Evolutionary conservation across 2,888 invertebrate genomes (phyloP), one percentile per base, ranked within the genome.

Genomic region (Emmelina monodactyla): DNA sequence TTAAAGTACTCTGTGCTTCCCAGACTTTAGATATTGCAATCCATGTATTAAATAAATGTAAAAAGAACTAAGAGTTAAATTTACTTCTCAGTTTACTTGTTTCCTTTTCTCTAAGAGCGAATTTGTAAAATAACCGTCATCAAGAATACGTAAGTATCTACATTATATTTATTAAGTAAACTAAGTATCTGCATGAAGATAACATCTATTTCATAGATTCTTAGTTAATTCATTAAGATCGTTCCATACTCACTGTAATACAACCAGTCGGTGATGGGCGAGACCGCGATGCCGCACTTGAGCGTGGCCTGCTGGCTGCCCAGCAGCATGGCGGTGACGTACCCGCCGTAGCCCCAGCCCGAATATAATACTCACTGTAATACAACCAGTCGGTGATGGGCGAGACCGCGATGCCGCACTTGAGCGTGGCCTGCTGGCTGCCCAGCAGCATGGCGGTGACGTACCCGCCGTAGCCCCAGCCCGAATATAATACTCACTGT

Each of bases 291-390:
- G 31, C 96, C 97, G 65, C 97, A 97, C 63, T 93, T 92, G 76
- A 94, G 92, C 35, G 92, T 87, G 53, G 88, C 85, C 64, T 92
- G 92, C 61, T 93, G 92, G 33, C 89, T 87, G 28, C 94, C 94
- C 35, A 97, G 82, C 39, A 92, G 87, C 88, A 94, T 93, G 34
- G 94, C 84, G n/a, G 95, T 92, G 22, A 95, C 92, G 70, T 94
- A 97, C 6, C 96, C 97, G 6, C 94, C 97, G 70, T 95, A 97
- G 11, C 95, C 96, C 94, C 95, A 94, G 29, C 97, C 97, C 94
- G n/a, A n/a, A n/a, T n/a, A n/a, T n/a, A n/a, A n/a, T n/a, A 37
- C 89, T 86, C 66, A 96, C 97, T 97, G 62, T 96, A 97, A 70
- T 91, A 95, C 34, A 92, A 83, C 94, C 96, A 97, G 71, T 96